phyloP scores from a whole-genome alignment of 2,113 vertebrate genomes.

The Anhinga anhinga region DNA sequence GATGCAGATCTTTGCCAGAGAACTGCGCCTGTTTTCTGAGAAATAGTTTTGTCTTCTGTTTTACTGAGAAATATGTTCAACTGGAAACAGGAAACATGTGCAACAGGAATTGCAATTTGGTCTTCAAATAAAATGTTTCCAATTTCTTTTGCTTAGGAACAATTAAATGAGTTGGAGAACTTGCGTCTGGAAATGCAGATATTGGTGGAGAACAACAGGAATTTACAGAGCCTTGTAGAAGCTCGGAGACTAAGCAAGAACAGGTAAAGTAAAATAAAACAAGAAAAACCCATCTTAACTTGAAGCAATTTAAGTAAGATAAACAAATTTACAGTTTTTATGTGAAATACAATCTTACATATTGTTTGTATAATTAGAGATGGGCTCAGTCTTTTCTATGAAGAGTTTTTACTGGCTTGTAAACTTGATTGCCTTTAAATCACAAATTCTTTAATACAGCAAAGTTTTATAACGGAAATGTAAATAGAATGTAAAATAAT shows the following conservation, averaged over 20 bases:
- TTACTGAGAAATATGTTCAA: not conserved
- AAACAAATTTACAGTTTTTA: not conserved
- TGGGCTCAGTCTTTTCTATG: not conserved
- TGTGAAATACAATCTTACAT: not conserved
- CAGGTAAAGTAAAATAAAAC: constrained; percentile 53
- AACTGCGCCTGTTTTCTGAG: not conserved
- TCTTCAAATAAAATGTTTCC: not conserved
- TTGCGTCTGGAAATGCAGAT: constrained; percentile 82
- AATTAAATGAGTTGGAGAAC: constrained; percentile 84
- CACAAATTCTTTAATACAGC: not conserved
- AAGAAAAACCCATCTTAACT: not conserved
- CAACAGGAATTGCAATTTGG: not conserved
- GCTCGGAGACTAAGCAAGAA: constrained; percentile 29
- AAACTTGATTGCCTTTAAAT: not conserved
- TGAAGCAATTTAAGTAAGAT: not conserved
- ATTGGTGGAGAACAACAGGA: constrained; percentile 83
- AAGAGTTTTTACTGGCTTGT: not conserved
- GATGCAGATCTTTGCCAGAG: not conserved
- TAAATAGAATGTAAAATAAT: not conserved
- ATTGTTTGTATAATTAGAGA: not conserved
- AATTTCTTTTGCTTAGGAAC: constrained; percentile 72
- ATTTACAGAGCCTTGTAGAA: constrained; percentile 74
- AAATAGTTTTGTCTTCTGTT: not conserved
- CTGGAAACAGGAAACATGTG: not conserved
- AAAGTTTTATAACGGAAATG: not conserved